These are phyloP conservation scores for Xanthorhoe spadicearia DNA, from an alignment of 2,888 invertebrate species.

Conservation along the genomic window DNA sequence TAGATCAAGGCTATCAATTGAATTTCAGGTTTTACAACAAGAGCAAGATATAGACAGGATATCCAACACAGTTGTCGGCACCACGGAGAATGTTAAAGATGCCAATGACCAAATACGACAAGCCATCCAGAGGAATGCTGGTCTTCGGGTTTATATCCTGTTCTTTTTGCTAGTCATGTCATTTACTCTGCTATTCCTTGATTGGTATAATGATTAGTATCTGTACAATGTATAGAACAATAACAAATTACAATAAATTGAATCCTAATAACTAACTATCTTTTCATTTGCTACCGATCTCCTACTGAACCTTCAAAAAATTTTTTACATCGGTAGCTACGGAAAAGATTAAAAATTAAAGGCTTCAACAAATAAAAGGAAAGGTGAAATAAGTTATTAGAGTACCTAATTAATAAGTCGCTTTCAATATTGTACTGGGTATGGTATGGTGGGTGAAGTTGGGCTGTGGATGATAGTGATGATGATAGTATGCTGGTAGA, in stretches of 20 bases:
- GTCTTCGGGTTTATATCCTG: slow-evolving; percentile 96
- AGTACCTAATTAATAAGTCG: too few species aligned
- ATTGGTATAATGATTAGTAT: slow-evolving; percentile 97
- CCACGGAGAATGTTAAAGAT: slow-evolving; percentile 97
- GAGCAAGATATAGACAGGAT: slow-evolving; percentile 97
- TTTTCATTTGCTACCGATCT: background rate
- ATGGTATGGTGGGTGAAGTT: too few species aligned
- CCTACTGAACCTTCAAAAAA: background rate
- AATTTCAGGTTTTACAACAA: slow-evolving; percentile 91
- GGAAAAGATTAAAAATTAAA: too few species aligned
- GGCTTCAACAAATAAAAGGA: too few species aligned
- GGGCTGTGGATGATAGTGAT: too few species aligned
- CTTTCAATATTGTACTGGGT: too few species aligned
- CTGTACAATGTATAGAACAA: background rate
- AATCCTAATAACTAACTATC: background rate
- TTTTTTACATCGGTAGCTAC: background rate
- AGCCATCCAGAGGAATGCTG: slow-evolving; percentile 98
- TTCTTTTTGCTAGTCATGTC: slow-evolving; percentile 98
- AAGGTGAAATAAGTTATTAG: too few species aligned
- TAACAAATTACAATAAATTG: background rate
- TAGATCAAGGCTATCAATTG: slow-evolving; percentile 20
- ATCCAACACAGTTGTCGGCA: slow-evolving; percentile 93
- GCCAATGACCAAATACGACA: slow-evolving; percentile 98
- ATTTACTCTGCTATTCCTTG: slow-evolving; percentile 96
- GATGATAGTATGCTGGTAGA: too few species aligned